These are phyloP conservation scores for Agonopterix alstromeriana DNA, from an alignment of 2,888 invertebrate species.

Conservation along the genomic window DNA sequence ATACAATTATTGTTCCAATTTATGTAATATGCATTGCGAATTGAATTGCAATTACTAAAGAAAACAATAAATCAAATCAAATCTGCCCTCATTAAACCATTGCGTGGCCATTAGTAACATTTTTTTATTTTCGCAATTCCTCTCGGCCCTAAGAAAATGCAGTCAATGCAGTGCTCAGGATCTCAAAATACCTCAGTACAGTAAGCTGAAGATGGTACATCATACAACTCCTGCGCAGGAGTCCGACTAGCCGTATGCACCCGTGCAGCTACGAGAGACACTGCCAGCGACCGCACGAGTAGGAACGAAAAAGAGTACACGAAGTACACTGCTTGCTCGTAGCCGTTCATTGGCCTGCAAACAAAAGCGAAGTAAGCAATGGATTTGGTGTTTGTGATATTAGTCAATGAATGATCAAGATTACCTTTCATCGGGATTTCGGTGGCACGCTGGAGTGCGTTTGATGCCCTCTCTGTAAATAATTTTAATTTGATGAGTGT, in stretches of 20 bases:
- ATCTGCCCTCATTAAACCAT: no score
- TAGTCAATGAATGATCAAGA: neutral
- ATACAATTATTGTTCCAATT: no score
- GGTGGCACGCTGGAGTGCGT: constrained; percentile 26
- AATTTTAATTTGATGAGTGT: neutral
- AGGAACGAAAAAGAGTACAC: constrained; percentile 80
- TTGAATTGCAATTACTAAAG: no score
- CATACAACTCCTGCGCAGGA: constrained; percentile 73
- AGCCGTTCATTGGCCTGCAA: constrained; percentile 43
- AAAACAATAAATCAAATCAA: no score
- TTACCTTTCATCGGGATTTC: constrained; percentile 17
- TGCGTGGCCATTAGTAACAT: no score
- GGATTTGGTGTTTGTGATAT: neutral
- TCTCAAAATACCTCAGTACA: constrained; percentile 71
- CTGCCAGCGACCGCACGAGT: constrained; percentile 74
- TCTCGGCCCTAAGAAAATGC: no score
- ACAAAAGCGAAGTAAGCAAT: neutral
- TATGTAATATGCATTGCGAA: no score
- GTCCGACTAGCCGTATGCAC: constrained; percentile 73
- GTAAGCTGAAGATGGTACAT: constrained; percentile 76
- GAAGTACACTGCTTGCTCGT: constrained; percentile 78
- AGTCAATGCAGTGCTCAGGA: neutral
- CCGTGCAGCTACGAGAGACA: constrained; percentile 74
- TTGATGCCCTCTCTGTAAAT: constrained; percentile 32
- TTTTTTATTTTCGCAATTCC: no score